A percentile compares a stretch with the other conserved stretches of the same genome.
These are phyloP conservation scores for Acleris cristana DNA, from an alignment of 2,888 invertebrate species.

Conservation along the genomic window DNA sequence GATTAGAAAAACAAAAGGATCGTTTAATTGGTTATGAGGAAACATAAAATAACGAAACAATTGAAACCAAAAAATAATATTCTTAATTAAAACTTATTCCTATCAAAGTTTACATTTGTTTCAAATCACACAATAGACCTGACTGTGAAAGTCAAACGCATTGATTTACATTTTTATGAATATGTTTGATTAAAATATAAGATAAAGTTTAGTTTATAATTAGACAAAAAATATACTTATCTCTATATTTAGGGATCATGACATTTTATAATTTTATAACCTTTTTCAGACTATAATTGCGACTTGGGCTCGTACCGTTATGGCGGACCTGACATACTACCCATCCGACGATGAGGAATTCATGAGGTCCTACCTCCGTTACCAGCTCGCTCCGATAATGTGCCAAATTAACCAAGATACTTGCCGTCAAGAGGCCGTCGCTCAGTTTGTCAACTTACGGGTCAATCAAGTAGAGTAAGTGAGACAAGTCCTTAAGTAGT, in stretches of 20 bases:
- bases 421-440: constrained; percentile 55
- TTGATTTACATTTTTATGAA: too few relatives aligned
- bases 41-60: too few relatives aligned
- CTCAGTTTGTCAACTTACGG: constrained; percentile 53
- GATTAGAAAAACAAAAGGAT: constrained; percentile 1
- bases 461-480: constrained; percentile 53
- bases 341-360: constrained; percentile 55
- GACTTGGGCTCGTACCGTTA: constrained; percentile 57
- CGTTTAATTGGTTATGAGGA: too few relatives aligned
- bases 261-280: constrained; percentile 2
- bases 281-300: constrained; percentile 52
- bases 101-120: too few relatives aligned
- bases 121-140: too few relatives aligned
- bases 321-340: constrained; percentile 56
- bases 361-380: constrained; percentile 69
- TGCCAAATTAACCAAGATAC: constrained; percentile 54
- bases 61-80: too few relatives aligned
- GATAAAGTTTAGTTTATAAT: too few relatives aligned
- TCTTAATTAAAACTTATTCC: too few relatives aligned
- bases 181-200: too few relatives aligned
- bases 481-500: not conserved
- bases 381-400: constrained; percentile 65
- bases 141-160: too few relatives aligned
- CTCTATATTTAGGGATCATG: not conserved
- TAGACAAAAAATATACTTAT: too few relatives aligned